Percentiles rank a stretch among this genome's conserved stretches.
Conservation (phyloP, 2,113 vertebrate species). For the Plecotus auritus region DNA sequence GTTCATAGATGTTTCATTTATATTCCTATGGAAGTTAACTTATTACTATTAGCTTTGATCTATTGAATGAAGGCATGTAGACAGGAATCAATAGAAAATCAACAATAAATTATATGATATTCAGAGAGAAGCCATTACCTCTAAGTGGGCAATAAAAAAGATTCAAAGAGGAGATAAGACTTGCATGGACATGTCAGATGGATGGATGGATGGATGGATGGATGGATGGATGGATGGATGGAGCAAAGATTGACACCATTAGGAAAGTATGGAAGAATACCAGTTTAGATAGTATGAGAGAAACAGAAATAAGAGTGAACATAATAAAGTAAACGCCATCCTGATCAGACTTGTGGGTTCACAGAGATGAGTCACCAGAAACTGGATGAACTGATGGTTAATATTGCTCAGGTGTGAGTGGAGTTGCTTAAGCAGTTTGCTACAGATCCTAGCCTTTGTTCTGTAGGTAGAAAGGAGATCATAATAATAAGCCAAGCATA, state of each 20-base stretch:
- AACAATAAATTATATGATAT: not conserved
- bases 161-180: not conserved
- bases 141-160: not conserved
- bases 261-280: not conserved
- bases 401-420: not conserved
- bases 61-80: not conserved
- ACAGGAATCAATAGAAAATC: not conserved
- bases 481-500: not conserved
- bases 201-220: not conserved
- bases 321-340: not conserved
- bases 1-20: not conserved
- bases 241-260: not conserved
- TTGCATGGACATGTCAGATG: not conserved
- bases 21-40: not conserved
- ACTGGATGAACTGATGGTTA: not conserved
- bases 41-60: not conserved
- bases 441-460: not conserved
- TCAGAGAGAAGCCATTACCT: not conserved
- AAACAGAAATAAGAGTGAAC: not conserved
- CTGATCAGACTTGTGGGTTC: not conserved
- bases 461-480: not conserved
- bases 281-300: not conserved
- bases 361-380: not conserved
- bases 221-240: not conserved
- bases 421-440: not conserved